Evolutionary conservation across 2,113 vertebrate species (phyloP), one percentile per base, ranked within the genome.

Genomic region (Phalacrocorax brasilianus): DNA sequence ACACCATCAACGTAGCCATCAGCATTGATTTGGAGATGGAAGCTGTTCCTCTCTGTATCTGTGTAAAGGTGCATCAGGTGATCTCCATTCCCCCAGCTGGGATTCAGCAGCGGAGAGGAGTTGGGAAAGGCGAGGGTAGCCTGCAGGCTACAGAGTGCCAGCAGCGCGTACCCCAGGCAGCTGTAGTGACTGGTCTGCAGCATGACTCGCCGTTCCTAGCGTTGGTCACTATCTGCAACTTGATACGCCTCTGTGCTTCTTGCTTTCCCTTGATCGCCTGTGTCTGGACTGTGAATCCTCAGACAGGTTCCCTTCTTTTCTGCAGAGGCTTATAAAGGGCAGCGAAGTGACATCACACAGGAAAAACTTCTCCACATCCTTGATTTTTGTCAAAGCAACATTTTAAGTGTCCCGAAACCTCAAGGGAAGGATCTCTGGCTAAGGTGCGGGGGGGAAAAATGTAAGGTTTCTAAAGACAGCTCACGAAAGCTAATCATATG

Each of bases 11-110:
- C 42, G 1, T 91, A 97, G 61, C 98, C 98, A 0, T 98, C 97
- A 5, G 81, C 81, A 0, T 97, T 98, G 97, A 99, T 99, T 92
- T 99, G 99, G 91, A 99, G 97, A 96, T 99, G 99, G 97, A 98
- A 99, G 97, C 98, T 99, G 97, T 97, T 98, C 70, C 96, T 97
- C 92, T 97, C 97, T 0, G 97, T 96, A 33, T 97, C 97, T 0
- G 98, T 98, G 94, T 98, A 98, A 83, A 98, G 97, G 88, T 99
- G 99, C 33, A 98, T 91, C 91, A 99, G 98, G 92, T 53, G 97
- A 70, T 98, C 98, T 59, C 98, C 90, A 2, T 79, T 95, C 1
- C 98, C 98, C 99, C 99, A 99, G 97, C 96, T 98, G 95, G 98
- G 98, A 75, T 97, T 96, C 17, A 99, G 98, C 89, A 99, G 97